Percentiles rank a stretch among this genome's conserved stretches.
These are phyloP conservation scores for Seira musarum DNA, from an alignment of 2,888 invertebrate genomes.

Conservation along the genomic window DNA sequence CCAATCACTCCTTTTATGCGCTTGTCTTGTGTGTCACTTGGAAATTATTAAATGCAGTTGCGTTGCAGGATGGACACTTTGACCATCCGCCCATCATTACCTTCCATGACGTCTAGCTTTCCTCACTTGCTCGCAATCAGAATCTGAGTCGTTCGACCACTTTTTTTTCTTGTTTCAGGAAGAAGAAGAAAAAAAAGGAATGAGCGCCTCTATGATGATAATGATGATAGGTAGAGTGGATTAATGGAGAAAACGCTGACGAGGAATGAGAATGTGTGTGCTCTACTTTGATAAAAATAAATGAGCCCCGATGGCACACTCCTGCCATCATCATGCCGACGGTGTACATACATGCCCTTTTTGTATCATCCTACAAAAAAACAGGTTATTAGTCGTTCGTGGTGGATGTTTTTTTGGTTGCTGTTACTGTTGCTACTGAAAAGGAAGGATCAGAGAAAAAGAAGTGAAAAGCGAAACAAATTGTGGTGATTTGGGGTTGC, in stretches of 20 bases:
- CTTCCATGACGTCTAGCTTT: conserved; percentile 23
- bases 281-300: conserved; percentile 41
- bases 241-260: not conserved
- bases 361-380: not conserved
- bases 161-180: not conserved
- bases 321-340: conserved; percentile 34
- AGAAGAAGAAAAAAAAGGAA: not conserved
- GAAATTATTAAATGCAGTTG: too few relatives aligned
- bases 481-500: not conserved
- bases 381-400: not conserved
- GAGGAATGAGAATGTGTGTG: conserved; percentile 29
- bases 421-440: too few relatives aligned
- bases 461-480: not conserved
- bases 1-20: too few relatives aligned
- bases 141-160: too few relatives aligned
- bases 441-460: not conserved
- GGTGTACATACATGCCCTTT: not conserved
- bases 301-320: conserved; percentile 42
- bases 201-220: not conserved
- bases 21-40: too few relatives aligned
- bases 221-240: not conserved
- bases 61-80: too few relatives aligned
- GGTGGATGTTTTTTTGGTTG: too few relatives aligned
- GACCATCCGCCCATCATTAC: conserved; percentile 34
- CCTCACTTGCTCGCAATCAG: not conserved